Evolutionary conservation across 2,113 vertebrate genomes (phyloP), one percentile per base, ranked within the genome.

Genomic region (Balaeniceps rex): DNA sequence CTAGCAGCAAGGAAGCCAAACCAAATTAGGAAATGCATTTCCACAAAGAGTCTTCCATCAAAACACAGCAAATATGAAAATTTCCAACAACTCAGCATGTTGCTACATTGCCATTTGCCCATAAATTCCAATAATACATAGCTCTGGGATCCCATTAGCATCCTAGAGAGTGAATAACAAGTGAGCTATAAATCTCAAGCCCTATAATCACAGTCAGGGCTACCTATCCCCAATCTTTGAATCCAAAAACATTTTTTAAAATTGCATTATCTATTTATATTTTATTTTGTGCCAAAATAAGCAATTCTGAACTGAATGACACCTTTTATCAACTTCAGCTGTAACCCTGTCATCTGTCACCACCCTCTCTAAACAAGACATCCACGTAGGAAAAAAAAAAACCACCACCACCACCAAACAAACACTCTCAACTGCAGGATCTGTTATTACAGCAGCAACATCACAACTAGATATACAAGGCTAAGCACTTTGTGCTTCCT

Each of bases 151-250:
- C 68, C 66, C 72, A 90, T 83, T 92, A 95, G 82, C 76, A 96
- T 83, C 96, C 96, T 81, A 91, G 87, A 94, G 94, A 78, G 90
- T 78, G 95, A 97, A 81, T 92, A 94, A 96, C 78, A 83, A 96
- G 79, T 42, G 29, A 94, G 66, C 63, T 83, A 86, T 83, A 88
- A 92, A 90, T 96, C 85, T 94, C 49, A 83, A 90, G 33, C 19
- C 51, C 54, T 81, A 78, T 86, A 95, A 94, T 94, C 93, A 95
- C 87, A 93, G 79, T 86, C 75, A 90, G 49, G 22, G 19, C 65
- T 82, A 86, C 66, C 57, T 68, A 71, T 71, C 33, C 69, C 47
- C 29, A 57, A 18, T 76, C 52, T 90, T 38, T 40, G 40, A 83
- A 87, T 69, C 19, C 4, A 69, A 87, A 87, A 77, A 57, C 22